These are phyloP conservation scores for Sorex maritimensis DNA, from an alignment of 2,797 vertebrate species.

Conservation along the genomic window DNA sequence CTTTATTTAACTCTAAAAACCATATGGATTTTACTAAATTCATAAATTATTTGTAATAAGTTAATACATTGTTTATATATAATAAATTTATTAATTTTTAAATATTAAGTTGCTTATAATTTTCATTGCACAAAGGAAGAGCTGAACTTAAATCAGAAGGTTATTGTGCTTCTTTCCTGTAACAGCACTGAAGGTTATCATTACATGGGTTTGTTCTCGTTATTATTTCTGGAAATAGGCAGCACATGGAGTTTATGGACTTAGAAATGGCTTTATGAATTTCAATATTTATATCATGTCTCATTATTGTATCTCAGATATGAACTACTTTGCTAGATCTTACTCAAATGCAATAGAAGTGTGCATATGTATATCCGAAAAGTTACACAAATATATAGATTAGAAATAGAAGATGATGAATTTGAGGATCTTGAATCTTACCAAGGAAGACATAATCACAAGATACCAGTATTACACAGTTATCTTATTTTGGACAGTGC, in stretches of 20 bases:
- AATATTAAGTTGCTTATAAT: neutral
- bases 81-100: too few species aligned
- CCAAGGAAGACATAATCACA: neutral
- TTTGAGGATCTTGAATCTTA: neutral
- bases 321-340: neutral
- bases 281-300: neutral
- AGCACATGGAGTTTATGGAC: neutral
- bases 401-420: neutral
- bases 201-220: neutral
- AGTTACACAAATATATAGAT: neutral
- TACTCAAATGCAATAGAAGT: neutral
- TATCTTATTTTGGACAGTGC: neutral
- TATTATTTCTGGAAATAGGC: neutral
- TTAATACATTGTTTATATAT: too few species aligned
- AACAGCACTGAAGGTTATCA: neutral
- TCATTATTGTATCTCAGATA: neutral
- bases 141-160: neutral
- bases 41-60: too few species aligned
- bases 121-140: conserved; percentile 22
- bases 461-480: neutral
- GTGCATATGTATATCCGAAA: neutral
- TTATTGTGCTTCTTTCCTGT: neutral
- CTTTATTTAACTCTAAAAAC: too few species aligned
- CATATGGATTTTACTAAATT: too few species aligned
- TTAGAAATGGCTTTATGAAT: neutral